Conservation (phyloP, 2,888 invertebrate species). For the Theretra japonica region DNA sequence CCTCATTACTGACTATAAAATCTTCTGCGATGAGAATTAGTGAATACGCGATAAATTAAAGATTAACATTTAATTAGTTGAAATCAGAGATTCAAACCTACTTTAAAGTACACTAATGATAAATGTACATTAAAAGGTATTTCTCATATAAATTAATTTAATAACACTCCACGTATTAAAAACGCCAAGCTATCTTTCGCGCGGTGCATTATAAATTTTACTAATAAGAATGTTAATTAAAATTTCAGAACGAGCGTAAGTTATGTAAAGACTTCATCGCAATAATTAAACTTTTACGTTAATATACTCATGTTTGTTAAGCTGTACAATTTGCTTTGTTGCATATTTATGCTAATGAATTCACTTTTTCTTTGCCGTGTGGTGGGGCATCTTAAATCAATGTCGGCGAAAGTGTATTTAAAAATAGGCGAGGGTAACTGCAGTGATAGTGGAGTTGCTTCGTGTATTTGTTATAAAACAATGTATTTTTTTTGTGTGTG, state of each 20-base stretch:
- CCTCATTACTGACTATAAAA: too few relatives aligned
- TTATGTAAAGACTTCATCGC: slow-evolving; percentile 19
- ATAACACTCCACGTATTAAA: slow-evolving; percentile 2
- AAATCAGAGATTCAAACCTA: not conserved
- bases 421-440: not conserved
- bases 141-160: slow-evolving; percentile 1
- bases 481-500: not conserved
- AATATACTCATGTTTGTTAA: slow-evolving; percentile 27
- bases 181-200: slow-evolving; percentile 17
- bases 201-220: slow-evolving; percentile 20
- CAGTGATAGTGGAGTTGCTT: not conserved
- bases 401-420: slow-evolving; percentile 16
- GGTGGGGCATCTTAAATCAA: slow-evolving; percentile 12
- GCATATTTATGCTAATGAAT: slow-evolving; percentile 21
- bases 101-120: not conserved
- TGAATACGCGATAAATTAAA: not conserved
- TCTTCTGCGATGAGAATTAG: too few relatives aligned
- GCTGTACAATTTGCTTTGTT: slow-evolving; percentile 25
- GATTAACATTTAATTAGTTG: not conserved
- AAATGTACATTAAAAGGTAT: slow-evolving; percentile 2
- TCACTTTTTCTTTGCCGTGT: slow-evolving; percentile 23
- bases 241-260: slow-evolving; percentile 20
- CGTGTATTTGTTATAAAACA: not conserved
- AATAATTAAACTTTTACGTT: slow-evolving; percentile 20
- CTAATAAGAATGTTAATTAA: slow-evolving; percentile 28